Evolutionary conservation across 2,113 vertebrate genomes (phyloP).

Genomic region (Eolophus roseicapilla): DNA sequence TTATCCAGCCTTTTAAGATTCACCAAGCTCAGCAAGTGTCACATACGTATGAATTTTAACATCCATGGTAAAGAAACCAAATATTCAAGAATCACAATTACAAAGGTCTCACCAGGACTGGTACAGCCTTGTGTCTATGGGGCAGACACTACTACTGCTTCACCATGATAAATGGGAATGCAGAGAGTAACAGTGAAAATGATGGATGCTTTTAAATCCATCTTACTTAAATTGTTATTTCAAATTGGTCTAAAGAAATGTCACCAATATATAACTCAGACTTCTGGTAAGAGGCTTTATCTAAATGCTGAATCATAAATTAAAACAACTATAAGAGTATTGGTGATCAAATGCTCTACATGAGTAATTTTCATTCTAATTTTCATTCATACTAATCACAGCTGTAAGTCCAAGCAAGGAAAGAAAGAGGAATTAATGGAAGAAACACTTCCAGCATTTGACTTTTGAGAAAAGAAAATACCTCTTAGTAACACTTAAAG

Average conservation of each 20-base stretch:
- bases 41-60: neutral
- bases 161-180: rapidly evolving
- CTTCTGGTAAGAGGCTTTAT: neutral
- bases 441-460: neutral
- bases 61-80: neutral
- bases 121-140: neutral
- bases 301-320: neutral
- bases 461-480: neutral
- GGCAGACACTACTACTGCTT: neutral
- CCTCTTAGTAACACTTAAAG: neutral
- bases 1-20: neutral
- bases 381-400: neutral
- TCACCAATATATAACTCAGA: neutral
- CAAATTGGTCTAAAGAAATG: neutral
- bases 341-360: neutral
- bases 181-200: neutral
- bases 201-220: neutral
- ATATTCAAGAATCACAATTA: neutral
- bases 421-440: neutral
- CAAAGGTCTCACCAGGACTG: neutral
- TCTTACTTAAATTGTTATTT: neutral
- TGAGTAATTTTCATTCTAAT: neutral
- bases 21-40: neutral
- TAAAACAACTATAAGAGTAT: neutral
- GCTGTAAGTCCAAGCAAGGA: neutral